A percentile compares a stretch with the other conserved stretches of the same genome.
Conservation (phyloP, 2,888 invertebrate genomes). For the Gonocerus acuteangulatus region DNA sequence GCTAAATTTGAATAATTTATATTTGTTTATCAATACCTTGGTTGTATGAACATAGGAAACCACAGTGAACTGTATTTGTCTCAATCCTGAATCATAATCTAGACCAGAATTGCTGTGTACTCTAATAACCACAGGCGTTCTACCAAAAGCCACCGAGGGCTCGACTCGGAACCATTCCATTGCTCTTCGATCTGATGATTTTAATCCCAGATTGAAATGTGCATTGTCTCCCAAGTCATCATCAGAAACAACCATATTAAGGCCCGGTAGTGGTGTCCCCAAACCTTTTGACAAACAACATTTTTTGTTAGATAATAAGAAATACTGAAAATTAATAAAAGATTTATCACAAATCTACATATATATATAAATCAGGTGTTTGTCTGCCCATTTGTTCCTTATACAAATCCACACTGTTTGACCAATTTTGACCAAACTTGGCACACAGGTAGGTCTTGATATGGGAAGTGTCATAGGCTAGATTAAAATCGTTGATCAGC, state of each 20-base stretch:
- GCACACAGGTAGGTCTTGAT: too few relatives aligned
- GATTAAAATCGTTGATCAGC: too few relatives aligned
- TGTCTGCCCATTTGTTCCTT: too few relatives aligned
- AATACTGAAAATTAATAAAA: too few relatives aligned
- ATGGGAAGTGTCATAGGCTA: too few relatives aligned
- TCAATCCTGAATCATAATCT: constrained; percentile 59
- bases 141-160: constrained; percentile 59
- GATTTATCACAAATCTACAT: too few relatives aligned
- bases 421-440: too few relatives aligned
- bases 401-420: too few relatives aligned
- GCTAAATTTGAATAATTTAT: too few relatives aligned
- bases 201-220: constrained; percentile 56
- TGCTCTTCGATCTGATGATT: constrained; percentile 47
- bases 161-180: constrained; percentile 48
- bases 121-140: constrained; percentile 66
- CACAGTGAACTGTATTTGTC: constrained; percentile 60
- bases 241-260: constrained; percentile 66
- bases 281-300: constrained; percentile 40
- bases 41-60: constrained; percentile 51
- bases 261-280: constrained; percentile 48
- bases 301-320: too few relatives aligned
- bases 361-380: too few relatives aligned
- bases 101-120: constrained; percentile 57
- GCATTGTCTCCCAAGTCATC: constrained; percentile 66
- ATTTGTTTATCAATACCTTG: too few relatives aligned